Percentiles rank a stretch among this genome's conserved stretches.
These are phyloP conservation scores for Glyptemys insculpta DNA, from an alignment of 2,797 vertebrate genomes.

Conservation along the genomic window DNA sequence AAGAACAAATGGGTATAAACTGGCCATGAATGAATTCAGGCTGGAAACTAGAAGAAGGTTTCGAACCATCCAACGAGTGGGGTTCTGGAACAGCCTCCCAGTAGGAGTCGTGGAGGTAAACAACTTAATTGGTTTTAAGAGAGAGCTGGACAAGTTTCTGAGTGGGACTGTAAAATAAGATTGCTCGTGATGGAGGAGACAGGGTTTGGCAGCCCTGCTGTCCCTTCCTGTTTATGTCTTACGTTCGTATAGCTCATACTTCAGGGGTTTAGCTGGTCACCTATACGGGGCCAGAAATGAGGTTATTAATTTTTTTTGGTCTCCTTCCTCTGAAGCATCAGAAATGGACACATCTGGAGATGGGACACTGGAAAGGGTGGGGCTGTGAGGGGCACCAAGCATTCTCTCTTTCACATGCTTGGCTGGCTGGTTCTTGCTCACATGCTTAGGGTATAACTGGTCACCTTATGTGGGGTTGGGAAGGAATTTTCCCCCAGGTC, in stretches of 20 bases:
- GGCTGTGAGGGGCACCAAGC: too few species aligned
- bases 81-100: neutral
- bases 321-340: neutral
- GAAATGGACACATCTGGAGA: neutral
- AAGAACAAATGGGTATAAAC: neutral
- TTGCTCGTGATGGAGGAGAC: neutral
- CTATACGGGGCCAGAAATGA: neutral
- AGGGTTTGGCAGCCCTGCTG: neutral
- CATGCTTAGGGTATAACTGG: neutral
- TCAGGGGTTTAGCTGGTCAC: neutral
- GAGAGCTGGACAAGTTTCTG: neutral
- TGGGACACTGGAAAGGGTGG: neutral
- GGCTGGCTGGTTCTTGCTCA: neutral
- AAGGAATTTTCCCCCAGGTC: neutral
- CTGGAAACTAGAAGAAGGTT: neutral
- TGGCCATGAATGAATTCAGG: neutral
- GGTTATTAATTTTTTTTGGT: too few species aligned
- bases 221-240: neutral
- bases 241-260: neutral
- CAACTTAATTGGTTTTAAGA: neutral
- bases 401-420: neutral
- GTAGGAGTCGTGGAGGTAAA: neutral
- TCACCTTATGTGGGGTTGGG: neutral
- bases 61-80: neutral
- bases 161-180: neutral